These are phyloP conservation scores for Stictonetta naevosa DNA, from an alignment of 2,113 vertebrate species.

Conservation along the genomic window DNA sequence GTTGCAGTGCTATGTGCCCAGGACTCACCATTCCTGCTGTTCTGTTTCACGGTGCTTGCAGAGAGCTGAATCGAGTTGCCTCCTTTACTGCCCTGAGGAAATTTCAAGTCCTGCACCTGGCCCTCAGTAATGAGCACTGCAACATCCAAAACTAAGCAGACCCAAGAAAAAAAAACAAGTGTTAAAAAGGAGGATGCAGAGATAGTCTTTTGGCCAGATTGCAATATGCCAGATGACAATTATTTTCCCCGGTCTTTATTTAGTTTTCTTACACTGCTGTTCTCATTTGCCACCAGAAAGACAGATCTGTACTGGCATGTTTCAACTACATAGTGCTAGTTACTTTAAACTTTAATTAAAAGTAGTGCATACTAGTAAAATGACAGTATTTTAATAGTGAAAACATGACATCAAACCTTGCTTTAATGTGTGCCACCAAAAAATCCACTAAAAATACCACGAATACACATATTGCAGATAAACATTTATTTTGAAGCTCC, in stretches of 20 bases:
- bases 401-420: background rate
- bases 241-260: background rate
- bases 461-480: background rate
- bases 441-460: background rate
- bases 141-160: slow-evolving; percentile 90
- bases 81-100: slow-evolving; percentile 92
- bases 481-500: background rate
- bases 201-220: background rate
- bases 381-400: background rate
- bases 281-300: background rate
- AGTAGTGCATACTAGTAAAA: background rate
- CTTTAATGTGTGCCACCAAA: slow-evolving; percentile 12
- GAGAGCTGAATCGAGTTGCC: slow-evolving; percentile 96
- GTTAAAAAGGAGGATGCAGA: background rate
- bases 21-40: slow-evolving; percentile 94
- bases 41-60: slow-evolving; percentile 96
- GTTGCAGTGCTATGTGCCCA: background rate
- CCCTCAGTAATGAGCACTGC: slow-evolving; percentile 97
- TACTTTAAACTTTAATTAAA: slow-evolving; percentile 20
- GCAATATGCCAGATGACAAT: background rate
- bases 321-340: background rate
- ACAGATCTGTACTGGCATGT: background rate
- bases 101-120: slow-evolving; percentile 97
- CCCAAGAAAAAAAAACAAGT: background rate
- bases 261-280: background rate